Evolutionary conservation across 1,140 invertebrate species (phyloP).

Genomic region (Caligus rogercresseyi): DNA sequence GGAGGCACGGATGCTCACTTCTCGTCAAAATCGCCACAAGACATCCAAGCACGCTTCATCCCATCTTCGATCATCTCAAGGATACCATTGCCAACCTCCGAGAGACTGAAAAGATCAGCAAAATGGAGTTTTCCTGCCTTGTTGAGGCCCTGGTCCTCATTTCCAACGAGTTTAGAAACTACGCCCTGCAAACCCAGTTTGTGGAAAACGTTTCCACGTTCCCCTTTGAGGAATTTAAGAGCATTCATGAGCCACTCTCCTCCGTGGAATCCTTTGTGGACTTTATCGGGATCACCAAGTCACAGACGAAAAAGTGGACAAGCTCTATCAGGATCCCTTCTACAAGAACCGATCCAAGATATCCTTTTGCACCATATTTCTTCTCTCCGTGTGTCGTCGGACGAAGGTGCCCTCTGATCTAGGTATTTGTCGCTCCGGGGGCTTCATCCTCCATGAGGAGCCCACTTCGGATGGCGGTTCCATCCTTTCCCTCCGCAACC

Average conservation of each 20-base stretch:
- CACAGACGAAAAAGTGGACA: slow-evolving; percentile 39
- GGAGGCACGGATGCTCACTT: slow-evolving; percentile 65
- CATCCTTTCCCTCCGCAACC: slow-evolving; percentile 61
- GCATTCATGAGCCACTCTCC: slow-evolving; percentile 35
- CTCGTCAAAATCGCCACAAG: slow-evolving; percentile 74
- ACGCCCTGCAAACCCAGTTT: slow-evolving; percentile 58
- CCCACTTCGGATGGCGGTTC: slow-evolving; percentile 46
- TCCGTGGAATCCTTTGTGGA: slow-evolving; percentile 45
- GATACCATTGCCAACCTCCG: slow-evolving; percentile 47
- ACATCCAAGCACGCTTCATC: slow-evolving; percentile 58
- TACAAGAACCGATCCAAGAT: slow-evolving; percentile 41
- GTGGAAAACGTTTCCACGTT: slow-evolving; percentile 54
- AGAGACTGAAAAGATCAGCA: slow-evolving; percentile 47
- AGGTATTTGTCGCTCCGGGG: slow-evolving; percentile 53
- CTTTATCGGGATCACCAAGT: slow-evolving; percentile 53
- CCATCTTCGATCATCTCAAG: slow-evolving; percentile 68
- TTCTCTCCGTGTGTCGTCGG: slow-evolving; percentile 65
- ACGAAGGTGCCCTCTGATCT: slow-evolving; percentile 41
- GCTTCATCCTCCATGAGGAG: slow-evolving; percentile 44
- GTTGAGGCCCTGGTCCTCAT: slow-evolving; percentile 55
- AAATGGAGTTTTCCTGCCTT: slow-evolving; percentile 56
- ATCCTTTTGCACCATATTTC: slow-evolving; percentile 47
- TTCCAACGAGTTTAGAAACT: slow-evolving; percentile 75
- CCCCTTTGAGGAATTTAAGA: slow-evolving; percentile 37
- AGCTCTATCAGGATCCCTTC: slow-evolving; percentile 33